phyloP scores from a whole-genome alignment of 1,140 invertebrate genomes.

The Epicauta chinensis region DNA sequence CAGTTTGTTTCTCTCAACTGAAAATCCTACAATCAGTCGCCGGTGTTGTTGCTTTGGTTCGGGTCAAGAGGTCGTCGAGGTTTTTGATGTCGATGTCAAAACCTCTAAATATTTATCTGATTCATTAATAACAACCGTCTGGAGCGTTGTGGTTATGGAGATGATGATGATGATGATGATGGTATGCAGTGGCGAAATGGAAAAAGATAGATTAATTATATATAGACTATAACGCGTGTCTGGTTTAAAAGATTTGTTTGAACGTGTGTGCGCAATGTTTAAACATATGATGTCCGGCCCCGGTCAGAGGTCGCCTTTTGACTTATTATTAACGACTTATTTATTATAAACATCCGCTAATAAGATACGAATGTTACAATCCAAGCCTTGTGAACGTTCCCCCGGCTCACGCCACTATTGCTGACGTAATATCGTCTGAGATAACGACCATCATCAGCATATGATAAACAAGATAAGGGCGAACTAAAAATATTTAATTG shows the following conservation, averaged over 20 bases:
- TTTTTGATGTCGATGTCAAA: conserved; percentile 16
- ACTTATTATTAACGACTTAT: conserved; percentile 13
- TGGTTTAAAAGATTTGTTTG: conserved; percentile 1
- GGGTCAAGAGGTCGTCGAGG: conserved; percentile 10
- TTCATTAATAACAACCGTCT: conserved; percentile 7
- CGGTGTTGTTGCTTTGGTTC: neutral
- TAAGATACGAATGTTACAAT: no score
- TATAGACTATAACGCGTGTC: conserved; percentile 9
- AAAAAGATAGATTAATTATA: no score
- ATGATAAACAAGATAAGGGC: no score
- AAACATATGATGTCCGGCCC: conserved; percentile 7
- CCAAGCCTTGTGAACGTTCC: no score
- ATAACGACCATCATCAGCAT: no score
- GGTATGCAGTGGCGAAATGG: no score
- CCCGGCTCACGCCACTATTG: no score
- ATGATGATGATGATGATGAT: no score
- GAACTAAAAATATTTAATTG: no score
- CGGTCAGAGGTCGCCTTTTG: conserved; percentile 12
- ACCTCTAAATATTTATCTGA: conserved; percentile 14
- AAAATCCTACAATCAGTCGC: no score
- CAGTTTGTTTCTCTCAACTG: no score
- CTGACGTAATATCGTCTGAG: no score
- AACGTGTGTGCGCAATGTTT: conserved; percentile 3
- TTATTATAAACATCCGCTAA: conserved; percentile 11
- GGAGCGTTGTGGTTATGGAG: neutral